These are phyloP conservation scores for Nipponacmea schrenckii DNA, from an alignment of 2,888 invertebrate species.

Conservation along the genomic window DNA sequence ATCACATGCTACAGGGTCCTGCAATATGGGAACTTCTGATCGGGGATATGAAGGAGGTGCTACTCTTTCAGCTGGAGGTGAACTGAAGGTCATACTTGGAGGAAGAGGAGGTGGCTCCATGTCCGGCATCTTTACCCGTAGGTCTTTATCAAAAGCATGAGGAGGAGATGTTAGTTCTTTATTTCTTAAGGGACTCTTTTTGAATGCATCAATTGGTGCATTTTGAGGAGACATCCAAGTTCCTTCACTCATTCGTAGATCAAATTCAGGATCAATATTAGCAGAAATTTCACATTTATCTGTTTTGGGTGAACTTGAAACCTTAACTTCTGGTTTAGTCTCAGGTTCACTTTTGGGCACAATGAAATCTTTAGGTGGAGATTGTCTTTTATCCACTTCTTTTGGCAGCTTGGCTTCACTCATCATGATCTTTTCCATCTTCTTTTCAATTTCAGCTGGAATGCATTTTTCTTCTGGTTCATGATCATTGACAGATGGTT, in stretches of 20 bases:
- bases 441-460: neutral
- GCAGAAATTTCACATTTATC: neutral
- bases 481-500: neutral
- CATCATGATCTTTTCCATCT: neutral
- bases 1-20: no score
- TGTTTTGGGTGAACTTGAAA: neutral
- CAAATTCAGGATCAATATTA: neutral
- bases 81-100: neutral
- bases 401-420: neutral
- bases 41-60: no score
- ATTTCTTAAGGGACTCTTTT: neutral
- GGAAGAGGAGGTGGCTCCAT: neutral
- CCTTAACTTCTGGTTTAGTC: neutral
- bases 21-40: no score
- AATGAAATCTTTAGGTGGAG: neutral
- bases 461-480: neutral
- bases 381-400: neutral
- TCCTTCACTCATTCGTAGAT: conserved; percentile 3
- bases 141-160: neutral
- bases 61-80: neutral
- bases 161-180: neutral
- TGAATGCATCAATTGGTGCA: neutral
- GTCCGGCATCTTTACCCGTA: neutral
- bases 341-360: neutral
- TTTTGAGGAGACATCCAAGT: conserved; percentile 4